Conservation (phyloP, 2,888 invertebrate species). For the Brachypterus glaber region DNA sequence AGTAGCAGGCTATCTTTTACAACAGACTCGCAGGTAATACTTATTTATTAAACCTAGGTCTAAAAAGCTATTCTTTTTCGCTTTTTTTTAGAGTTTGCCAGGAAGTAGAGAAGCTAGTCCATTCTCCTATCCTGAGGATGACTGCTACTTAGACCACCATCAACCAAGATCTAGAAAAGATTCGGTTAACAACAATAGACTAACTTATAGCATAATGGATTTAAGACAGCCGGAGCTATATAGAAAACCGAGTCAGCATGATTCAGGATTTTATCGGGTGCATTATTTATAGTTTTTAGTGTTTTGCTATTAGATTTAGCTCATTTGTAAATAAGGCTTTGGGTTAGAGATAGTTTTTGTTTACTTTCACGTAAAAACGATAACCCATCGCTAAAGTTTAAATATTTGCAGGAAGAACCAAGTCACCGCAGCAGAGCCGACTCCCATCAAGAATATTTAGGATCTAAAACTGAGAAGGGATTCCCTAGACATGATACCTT, state of each 20-base stretch:
- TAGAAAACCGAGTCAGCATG: slow-evolving; percentile 28
- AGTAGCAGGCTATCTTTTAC: slow-evolving; percentile 56
- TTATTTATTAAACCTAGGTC: slow-evolving; percentile 5
- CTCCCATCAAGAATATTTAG: slow-evolving; percentile 25
- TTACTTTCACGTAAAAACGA: not conserved
- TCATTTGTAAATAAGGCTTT: slow-evolving; percentile 25
- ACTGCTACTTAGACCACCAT: slow-evolving; percentile 24
- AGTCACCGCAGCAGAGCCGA: slow-evolving; percentile 32
- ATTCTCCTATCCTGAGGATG: slow-evolving; percentile 35
- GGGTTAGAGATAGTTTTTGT: slow-evolving; percentile 21
- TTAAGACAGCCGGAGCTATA: slow-evolving; percentile 39
- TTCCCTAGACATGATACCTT: slow-evolving; percentile 33
- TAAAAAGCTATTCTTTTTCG: slow-evolving; percentile 1
- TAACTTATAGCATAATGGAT: slow-evolving; percentile 42
- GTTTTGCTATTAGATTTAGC: no score
- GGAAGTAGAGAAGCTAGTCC: slow-evolving; percentile 45
- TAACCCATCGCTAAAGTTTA: not conserved
- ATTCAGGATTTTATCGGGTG: slow-evolving; percentile 35
- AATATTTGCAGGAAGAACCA: slow-evolving; percentile 25
- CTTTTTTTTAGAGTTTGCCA: slow-evolving; percentile 43
- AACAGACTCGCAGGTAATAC: slow-evolving; percentile 54
- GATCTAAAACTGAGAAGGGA: slow-evolving; percentile 24
- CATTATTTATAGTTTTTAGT: slow-evolving; percentile 9
- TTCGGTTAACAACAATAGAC: slow-evolving; percentile 20
- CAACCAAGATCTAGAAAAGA: slow-evolving; percentile 19